Evolutionary conservation across 2,888 invertebrate genomes (phyloP), one percentile per base, ranked within the genome.

Genomic region (Callyntrura guangdongensis): DNA sequence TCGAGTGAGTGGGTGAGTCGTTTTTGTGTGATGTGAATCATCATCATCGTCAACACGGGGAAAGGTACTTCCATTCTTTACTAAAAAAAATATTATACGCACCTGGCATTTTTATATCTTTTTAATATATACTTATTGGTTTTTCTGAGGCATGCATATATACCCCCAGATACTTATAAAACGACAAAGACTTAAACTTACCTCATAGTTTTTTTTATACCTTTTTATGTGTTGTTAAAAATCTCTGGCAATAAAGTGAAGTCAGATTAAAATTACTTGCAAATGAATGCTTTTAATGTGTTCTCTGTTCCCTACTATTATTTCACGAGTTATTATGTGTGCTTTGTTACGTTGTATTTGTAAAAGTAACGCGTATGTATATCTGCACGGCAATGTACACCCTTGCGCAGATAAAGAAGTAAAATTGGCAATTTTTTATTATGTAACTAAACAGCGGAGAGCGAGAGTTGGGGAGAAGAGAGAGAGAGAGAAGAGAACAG

Each of bases 81-180:
- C 47, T 72, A 59, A 74, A 67, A 89, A 83, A n/a, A n/a, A n/a
- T 53, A 88, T 64, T n/a, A n/a, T 82, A 89, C 77, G 56, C 89
- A 89, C 84, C 89, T 89, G 89, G 84, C 89, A 83, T 83, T 89
- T 82, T 84, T 89, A 89, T 89, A 84, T 83, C 79, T 84, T 89
- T 84, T 89, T 89, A 84, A 84, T 84, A 67, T 84, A 67, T 84
- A 84, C 79, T 83, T 64, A 82, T 82, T 61, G 82, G 61, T 45
- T 82, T 14, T 25, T 49, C 14, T 79, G 25, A 47, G 27, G 17
- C n/a, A 49, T 49, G 17, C 8, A 49, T 20, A 77, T 17, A 9
- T 11, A 20, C 6, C n/a, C 14, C 56, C n/a, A n/a, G n/a, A n/a
- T n/a, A n/a, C n/a, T n/a, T n/a, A n/a, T n/a, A n/a, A 56, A 3